A percentile compares a stretch with the other conserved stretches of the same genome.
Conservation (phyloP, 1,140 invertebrate genomes). For the Caenorhabditis inopinata region DNA sequence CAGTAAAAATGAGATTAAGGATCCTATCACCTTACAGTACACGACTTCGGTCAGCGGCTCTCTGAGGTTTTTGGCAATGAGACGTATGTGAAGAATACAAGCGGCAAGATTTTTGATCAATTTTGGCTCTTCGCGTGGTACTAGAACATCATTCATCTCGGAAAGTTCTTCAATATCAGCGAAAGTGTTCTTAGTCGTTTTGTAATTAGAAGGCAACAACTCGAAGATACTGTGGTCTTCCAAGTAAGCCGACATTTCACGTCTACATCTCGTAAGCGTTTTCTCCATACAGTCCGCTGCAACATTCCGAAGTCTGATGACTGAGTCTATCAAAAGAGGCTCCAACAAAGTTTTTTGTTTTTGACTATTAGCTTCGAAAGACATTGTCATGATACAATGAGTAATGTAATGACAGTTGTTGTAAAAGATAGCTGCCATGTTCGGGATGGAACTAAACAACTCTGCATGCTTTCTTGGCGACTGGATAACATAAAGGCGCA, state of each 20-base stretch:
- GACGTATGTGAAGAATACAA: background rate
- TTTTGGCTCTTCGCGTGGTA: conserved; percentile 2
- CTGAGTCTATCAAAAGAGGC: background rate
- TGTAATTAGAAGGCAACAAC: background rate
- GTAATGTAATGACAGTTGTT: conserved; percentile 18
- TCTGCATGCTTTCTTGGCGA: conserved; percentile 4
- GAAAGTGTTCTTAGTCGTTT: background rate
- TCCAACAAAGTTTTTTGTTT: conserved; percentile 11
- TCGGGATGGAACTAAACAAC: conserved; percentile 17
- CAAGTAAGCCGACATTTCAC: background rate
- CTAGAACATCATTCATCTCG: background rate
- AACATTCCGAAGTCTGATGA: background rate
- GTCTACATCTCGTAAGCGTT: conserved; percentile 1
- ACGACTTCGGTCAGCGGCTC: background rate
- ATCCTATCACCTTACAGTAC: conserved; percentile 18
- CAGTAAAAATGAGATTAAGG: background rate
- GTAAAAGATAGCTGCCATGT: conserved; percentile 5
- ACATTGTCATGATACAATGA: conserved; percentile 2
- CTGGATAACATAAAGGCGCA: background rate
- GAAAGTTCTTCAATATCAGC: background rate
- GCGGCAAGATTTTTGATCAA: conserved; percentile 7
- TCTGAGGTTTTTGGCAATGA: background rate
- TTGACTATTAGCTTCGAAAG: background rate
- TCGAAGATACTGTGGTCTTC: conserved; percentile 18
- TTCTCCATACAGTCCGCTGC: conserved; percentile 8